Percentiles rank a stretch among this genome's conserved stretches.
Evolutionary conservation across 2,888 invertebrate genomes (phyloP).

Genomic region (Aplocera efformata): DNA sequence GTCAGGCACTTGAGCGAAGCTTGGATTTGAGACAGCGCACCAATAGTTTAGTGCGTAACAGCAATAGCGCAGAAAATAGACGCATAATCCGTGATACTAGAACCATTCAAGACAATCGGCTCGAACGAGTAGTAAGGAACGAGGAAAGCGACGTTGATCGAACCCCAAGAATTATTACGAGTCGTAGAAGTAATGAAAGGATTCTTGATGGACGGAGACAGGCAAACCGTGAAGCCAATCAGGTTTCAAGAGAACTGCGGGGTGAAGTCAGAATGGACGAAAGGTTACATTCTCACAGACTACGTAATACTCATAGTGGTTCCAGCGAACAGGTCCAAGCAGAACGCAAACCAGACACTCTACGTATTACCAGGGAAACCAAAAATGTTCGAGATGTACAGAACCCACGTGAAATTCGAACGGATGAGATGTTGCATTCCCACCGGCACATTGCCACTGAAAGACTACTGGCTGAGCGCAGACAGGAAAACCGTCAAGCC

Average conservation of each 20-base stretch:
- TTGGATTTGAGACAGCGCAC: neutral
- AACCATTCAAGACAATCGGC: neutral
- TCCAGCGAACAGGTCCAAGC: too few relatives aligned
- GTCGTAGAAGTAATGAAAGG: constrained; percentile 13
- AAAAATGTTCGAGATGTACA: neutral
- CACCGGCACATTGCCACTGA: neutral
- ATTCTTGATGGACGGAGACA: constrained; percentile 8
- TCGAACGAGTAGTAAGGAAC: constrained; percentile 5
- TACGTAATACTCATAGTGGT: too few relatives aligned
- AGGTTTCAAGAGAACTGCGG: neutral
- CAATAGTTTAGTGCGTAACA: constrained; percentile 8
- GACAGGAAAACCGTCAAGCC: neutral
- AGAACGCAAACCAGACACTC: too few relatives aligned
- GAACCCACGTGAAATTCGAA: neutral
- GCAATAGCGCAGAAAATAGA: constrained; percentile 6
- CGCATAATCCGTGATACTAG: constrained; percentile 4
- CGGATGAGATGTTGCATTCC: neutral
- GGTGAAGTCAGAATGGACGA: neutral
- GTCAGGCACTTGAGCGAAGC: constrained; percentile 6
- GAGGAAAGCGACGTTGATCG: constrained; percentile 1
- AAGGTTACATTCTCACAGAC: neutral
- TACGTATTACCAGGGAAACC: too few relatives aligned
- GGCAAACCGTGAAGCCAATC: constrained; percentile 4
- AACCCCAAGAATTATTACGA: neutral
- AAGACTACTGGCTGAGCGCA: neutral